Evolutionary conservation across 2,797 vertebrate species (phyloP).

Genomic region (Clarias laeviceps): DNA sequence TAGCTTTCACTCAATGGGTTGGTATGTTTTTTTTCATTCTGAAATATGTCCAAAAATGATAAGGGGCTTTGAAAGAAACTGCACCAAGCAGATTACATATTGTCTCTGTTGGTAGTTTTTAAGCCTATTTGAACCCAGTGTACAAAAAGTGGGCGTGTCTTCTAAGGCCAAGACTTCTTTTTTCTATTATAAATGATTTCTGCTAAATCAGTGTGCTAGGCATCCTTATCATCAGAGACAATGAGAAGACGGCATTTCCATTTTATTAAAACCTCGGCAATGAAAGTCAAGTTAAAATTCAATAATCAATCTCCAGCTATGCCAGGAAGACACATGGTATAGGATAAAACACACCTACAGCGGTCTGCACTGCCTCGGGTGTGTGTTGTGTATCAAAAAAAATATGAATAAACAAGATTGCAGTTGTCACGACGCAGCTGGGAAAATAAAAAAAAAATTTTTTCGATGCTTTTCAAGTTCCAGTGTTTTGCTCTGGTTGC

Average conservation of each 20-base stretch:
- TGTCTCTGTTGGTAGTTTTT: background rate
- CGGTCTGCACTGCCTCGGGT: background rate
- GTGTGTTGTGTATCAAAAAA: background rate
- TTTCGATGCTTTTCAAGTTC: background rate
- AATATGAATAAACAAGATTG: background rate
- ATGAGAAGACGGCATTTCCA: background rate
- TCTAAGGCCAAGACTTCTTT: background rate
- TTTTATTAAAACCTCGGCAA: background rate
- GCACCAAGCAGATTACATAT: background rate
- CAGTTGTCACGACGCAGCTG: background rate
- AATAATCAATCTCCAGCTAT: too few relatives aligned
- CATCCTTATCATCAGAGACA: background rate
- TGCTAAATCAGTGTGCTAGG: too few relatives aligned
- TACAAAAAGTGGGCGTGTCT: background rate
- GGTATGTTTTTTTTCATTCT: background rate
- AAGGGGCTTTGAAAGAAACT: background rate
- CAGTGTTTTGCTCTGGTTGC: slow-evolving; percentile 8
- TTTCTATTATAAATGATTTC: background rate
- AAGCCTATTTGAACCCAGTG: background rate
- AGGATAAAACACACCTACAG: background rate
- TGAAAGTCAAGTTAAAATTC: background rate
- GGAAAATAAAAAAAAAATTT: background rate
- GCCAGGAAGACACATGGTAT: background rate
- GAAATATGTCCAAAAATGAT: background rate
- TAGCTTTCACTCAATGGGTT: background rate